Base-by-base conservation (phyloP, 2,113 vertebrate genomes). In the Origma solitaria region DNA sequence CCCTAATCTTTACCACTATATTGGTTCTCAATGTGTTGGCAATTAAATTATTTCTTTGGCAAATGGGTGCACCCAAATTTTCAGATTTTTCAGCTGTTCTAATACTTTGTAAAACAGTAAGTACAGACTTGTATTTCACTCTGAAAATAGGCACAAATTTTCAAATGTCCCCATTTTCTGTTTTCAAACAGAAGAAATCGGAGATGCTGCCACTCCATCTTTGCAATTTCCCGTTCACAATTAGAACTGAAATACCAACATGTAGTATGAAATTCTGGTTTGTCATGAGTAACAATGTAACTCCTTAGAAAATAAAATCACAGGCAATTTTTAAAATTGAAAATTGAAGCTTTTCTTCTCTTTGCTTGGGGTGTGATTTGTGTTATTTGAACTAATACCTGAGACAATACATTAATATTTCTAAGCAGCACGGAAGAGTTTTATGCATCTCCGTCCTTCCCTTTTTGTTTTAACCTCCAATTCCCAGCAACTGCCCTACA, bases 401-500 rank as follows among this genome's bases (percentile, higher is more conserved):
- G 53, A 23, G 23, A 45, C 33, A 69, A 30, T 40, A 84, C 5
- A 7, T 72, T 64, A 75, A 23, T 33, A 80, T 1, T 3, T 68
- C 18, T 44, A 79, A 71, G 20, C 16, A 72, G 16, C 7, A 44
- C 18, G 30, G 51, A 61, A 81, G 8, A 10, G 5, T 6, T 40
- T 51, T 53, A 20, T 18, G 4, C 9, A 3, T 7, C 3, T 58
- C 9, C 5, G 11, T 7, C 2, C 14, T 25, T 5, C 0, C 15
- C 6, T 3, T 9, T 20, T 27, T 42, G 66, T 42, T 30, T 37
- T 7, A 37, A 33, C 13, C 6, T 65, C 16, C 12, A 31, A 1
- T 42, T 91, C 19, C 7, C 45, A 91, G 13, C 28, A 82, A 57
- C 3, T 69, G 22, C 24, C 33, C 28, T 35, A 12, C 17, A 45